Evolutionary conservation across 2,797 vertebrate species (phyloP).

Genomic region (Syndactyla subalaris): DNA sequence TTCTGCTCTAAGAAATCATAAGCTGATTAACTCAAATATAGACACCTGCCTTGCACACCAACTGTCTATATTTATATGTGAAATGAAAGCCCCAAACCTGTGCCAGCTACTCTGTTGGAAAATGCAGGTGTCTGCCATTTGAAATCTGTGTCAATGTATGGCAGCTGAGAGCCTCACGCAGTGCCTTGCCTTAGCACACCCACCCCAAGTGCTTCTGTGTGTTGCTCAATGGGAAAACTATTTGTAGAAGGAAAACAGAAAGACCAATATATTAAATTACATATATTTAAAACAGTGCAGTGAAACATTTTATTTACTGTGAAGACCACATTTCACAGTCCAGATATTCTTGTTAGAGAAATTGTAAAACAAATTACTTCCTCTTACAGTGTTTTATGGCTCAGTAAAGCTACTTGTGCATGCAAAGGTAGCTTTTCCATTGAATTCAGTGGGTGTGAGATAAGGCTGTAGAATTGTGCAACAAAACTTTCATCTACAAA

Average conservation of each 20-base stretch:
- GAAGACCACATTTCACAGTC: not conserved
- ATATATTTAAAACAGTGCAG: not conserved
- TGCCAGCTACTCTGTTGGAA: not conserved
- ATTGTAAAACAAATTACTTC: conserved; percentile 40
- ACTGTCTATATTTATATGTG: not conserved
- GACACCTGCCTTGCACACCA: conserved; percentile 21
- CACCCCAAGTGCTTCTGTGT: not conserved
- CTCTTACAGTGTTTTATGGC: not conserved
- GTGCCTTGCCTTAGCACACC: not conserved
- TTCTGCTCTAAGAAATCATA: not conserved
- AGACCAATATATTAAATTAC: not conserved
- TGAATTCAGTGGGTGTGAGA: not conserved
- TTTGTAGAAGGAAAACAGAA: not conserved
- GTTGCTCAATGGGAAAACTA: not conserved
- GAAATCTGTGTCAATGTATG: not conserved
- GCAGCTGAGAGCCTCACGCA: not conserved
- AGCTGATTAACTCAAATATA: conserved; percentile 26
- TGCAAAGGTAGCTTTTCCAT: not conserved
- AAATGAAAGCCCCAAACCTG: not conserved
- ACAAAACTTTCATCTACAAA: not conserved
- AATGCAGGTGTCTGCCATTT: conserved; percentile 14
- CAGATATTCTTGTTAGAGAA: not conserved
- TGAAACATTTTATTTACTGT: not conserved
- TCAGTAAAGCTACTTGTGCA: not conserved
- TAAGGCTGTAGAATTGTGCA: not conserved